phyloP scores from a whole-genome alignment of 2,888 invertebrate genomes.

The Watsonalla binaria region DNA sequence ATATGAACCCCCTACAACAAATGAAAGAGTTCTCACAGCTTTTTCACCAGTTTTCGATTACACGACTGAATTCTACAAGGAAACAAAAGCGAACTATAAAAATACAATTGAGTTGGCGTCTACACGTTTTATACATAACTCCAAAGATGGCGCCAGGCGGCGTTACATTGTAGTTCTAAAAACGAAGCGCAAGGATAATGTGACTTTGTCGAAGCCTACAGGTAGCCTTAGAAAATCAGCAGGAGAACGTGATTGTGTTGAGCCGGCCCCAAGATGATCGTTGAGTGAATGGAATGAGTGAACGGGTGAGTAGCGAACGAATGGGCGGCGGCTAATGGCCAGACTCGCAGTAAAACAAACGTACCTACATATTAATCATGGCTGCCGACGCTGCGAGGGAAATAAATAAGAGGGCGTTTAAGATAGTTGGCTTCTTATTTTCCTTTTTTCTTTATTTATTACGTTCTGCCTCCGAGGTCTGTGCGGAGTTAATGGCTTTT shows the following conservation, averaged over 20 bases:
- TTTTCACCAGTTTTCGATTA: too few species aligned
- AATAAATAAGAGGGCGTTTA: conserved; percentile 11
- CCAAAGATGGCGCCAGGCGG: too few species aligned
- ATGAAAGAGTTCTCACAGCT: too few species aligned
- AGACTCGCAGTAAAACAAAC: conserved; percentile 63
- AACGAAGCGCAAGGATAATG: too few species aligned
- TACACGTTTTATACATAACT: too few species aligned
- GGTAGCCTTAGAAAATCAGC: conserved; percentile 19
- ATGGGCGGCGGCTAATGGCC: conserved; percentile 58
- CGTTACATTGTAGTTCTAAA: too few species aligned
- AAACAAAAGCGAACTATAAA: too few species aligned
- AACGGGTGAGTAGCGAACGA: conserved; percentile 47
- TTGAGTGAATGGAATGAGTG: conserved; percentile 50
- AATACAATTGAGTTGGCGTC: too few species aligned
- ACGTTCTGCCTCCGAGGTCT: background rate
- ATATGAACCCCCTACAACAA: too few species aligned
- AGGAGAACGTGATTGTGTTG: conserved; percentile 53
- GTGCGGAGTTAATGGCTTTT: background rate
- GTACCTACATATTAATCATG: conserved; percentile 42
- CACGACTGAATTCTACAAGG: too few species aligned
- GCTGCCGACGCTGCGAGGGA: conserved; percentile 15
- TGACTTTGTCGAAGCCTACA: background rate
- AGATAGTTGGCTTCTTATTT: background rate
- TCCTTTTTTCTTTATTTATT: background rate
- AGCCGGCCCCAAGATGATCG: conserved; percentile 66